A percentile compares a stretch with the other conserved stretches of the same genome.
Conservation (phyloP, 1,140 invertebrate species). For the Vollenhovia emeryi region DNA sequence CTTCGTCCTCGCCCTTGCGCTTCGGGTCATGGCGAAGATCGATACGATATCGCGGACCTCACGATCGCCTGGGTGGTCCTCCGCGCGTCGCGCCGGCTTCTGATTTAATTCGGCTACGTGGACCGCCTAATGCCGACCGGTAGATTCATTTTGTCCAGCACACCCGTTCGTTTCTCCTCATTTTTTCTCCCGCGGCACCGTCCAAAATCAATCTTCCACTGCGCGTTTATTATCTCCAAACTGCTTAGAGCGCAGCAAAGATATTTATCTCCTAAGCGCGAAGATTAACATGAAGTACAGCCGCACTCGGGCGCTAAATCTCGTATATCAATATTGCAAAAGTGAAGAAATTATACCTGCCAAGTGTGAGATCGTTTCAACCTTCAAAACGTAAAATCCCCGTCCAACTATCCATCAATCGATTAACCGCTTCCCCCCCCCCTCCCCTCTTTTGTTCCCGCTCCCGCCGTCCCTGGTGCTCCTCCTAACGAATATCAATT, state of each 20-base stretch:
- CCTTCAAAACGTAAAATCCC: conserved; percentile 1
- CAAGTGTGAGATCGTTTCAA: background rate
- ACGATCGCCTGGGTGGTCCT: conserved; percentile 69
- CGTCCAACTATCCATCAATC: conserved; percentile 48
- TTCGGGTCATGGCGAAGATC: conserved; percentile 65
- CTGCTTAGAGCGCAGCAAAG: background rate
- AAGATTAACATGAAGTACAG: background rate
- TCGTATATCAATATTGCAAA: background rate
- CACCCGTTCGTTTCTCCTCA: background rate
- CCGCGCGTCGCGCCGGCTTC: conserved; percentile 23
- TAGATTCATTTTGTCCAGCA: conserved; percentile 19
- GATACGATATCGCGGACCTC: conserved; percentile 74
- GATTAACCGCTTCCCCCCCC: no score
- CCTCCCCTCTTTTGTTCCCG: background rate
- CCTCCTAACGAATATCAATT: conserved; percentile 56
- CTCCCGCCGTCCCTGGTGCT: background rate
- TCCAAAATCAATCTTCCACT: background rate
- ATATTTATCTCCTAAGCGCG: background rate
- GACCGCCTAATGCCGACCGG: conserved; percentile 16
- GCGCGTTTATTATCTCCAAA: background rate
- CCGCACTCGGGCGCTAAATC: background rate
- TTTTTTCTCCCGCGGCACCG: background rate
- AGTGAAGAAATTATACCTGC: background rate
- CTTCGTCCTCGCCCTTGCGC: background rate
- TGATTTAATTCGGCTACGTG: conserved; percentile 65